A percentile compares a stretch with the other conserved stretches of the same genome.
Evolutionary conservation across 2,888 invertebrate species (phyloP).

Genomic region (Ecdyonurus torrentis): DNA sequence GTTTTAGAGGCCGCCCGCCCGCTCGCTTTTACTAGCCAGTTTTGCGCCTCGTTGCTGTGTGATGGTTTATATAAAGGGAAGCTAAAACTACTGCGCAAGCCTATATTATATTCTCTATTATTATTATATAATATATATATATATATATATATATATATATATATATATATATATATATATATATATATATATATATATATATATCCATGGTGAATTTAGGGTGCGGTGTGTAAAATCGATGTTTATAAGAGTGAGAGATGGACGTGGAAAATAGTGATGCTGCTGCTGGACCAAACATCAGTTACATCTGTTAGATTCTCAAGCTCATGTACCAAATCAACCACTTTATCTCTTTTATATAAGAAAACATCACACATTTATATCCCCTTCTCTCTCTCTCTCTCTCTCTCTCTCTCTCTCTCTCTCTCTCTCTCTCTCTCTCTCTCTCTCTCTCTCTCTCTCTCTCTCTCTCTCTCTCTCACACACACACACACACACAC

Average conservation of each 20-base stretch:
- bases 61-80: too few species aligned
- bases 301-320: not conserved
- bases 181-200: too few species aligned
- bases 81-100: not conserved
- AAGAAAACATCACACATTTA: not conserved
- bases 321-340: not conserved
- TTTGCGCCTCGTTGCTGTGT: too few species aligned
- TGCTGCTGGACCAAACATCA: not conserved
- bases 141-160: too few species aligned
- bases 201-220: too few species aligned
- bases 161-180: too few species aligned
- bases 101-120: too few species aligned
- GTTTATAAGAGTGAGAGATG: not conserved
- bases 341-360: not conserved
- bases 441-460: not conserved
- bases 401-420: slow-evolving; percentile 4
- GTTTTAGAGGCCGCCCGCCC: not conserved
- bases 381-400: not conserved
- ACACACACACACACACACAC: slow-evolving; percentile 7
- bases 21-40: too few species aligned
- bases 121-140: too few species aligned
- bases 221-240: not conserved
- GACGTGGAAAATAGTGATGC: not conserved
- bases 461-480: not conserved
- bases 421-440: slow-evolving; percentile 7